Percentiles rank a stretch among this genome's conserved stretches.
phyloP scores from a whole-genome alignment of 2,888 invertebrate genomes.

The Pilophorus perplexus region DNA sequence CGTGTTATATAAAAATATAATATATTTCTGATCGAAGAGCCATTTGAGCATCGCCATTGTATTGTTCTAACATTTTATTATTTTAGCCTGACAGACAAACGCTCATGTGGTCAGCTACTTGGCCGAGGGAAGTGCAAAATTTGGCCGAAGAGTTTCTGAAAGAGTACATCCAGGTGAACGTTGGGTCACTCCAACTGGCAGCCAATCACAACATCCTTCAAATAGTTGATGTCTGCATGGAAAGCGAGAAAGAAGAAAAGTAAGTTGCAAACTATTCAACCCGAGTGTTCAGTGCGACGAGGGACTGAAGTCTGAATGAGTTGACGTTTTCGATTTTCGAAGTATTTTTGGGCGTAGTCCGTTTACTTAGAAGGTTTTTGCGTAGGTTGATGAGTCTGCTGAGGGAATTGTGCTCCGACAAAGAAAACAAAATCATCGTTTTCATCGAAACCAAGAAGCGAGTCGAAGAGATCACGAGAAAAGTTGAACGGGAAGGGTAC shows the following conservation, averaged over 20 bases:
- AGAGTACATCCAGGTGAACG: conserved; percentile 89
- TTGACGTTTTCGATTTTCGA: too few relatives aligned
- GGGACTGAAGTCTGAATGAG: not conserved
- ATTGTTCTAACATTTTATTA: not conserved
- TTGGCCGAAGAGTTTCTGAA: conserved; percentile 87
- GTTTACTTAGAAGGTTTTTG: too few relatives aligned
- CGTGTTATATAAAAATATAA: too few relatives aligned
- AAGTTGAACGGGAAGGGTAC: conserved; percentile 62
- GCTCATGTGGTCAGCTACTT: conserved; percentile 98
- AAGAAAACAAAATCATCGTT: conserved; percentile 68
- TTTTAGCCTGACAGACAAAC: conserved; percentile 83
- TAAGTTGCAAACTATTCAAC: conserved; percentile 42
- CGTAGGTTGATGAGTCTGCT: conserved; percentile 59
- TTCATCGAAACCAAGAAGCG: conserved; percentile 71
- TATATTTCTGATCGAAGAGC: too few relatives aligned
- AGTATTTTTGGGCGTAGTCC: too few relatives aligned
- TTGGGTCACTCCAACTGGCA: conserved; percentile 83
- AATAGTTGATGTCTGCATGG: conserved; percentile 87
- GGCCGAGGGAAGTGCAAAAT: conserved; percentile 86
- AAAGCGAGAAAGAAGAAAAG: conserved; percentile 76
- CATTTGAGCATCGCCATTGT: too few relatives aligned
- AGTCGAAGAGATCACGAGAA: conserved; percentile 65
- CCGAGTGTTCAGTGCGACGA: not conserved
- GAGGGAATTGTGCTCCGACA: conserved; percentile 62
- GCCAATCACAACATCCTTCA: conserved; percentile 97